These are phyloP conservation scores for Drosophila stalkeri DNA, from an alignment of 2,888 invertebrate species.

Conservation along the genomic window DNA sequence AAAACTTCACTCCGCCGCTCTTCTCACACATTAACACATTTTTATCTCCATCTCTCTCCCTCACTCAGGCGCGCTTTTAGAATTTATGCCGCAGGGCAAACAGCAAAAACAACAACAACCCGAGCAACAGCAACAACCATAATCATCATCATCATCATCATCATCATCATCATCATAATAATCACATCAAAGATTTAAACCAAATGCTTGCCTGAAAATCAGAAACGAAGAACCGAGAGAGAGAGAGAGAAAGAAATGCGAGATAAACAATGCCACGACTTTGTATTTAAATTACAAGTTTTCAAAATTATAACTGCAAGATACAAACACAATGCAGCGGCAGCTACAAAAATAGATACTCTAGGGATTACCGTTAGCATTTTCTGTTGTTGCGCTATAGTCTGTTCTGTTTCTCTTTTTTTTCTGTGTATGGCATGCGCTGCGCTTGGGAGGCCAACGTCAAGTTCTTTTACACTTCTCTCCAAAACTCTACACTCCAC, in stretches of 20 bases:
- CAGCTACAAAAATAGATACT: conserved; percentile 73
- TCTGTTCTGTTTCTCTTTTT: conserved; percentile 15
- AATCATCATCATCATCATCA: conserved; percentile 41
- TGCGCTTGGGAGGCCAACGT: conserved; percentile 76
- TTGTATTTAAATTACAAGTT: conserved; percentile 78
- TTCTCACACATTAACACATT: conserved; percentile 80
- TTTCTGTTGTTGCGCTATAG: conserved; percentile 39
- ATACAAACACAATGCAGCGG: conserved; percentile 55
- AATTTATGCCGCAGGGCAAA: conserved; percentile 47
- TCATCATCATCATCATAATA: conserved; percentile 57
- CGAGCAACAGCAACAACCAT: conserved; percentile 17
- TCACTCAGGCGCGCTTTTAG: conserved; percentile 9
- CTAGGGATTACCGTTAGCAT: conserved; percentile 76
- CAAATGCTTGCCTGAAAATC: conserved; percentile 49
- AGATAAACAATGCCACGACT: conserved; percentile 72
- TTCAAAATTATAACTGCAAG: conserved; percentile 70
- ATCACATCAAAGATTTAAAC: conserved; percentile 70
- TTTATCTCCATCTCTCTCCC: conserved; percentile 26
- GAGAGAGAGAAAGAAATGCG: conserved; percentile 7
- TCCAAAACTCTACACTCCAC: conserved; percentile 1
- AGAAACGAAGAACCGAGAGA: not conserved
- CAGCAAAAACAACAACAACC: conserved; percentile 16
- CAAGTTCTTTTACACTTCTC: conserved; percentile 47
- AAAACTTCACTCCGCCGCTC: conserved; percentile 34
- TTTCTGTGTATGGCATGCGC: conserved; percentile 63